phyloP scores from a whole-genome alignment of 2,113 vertebrate species.

The Phylloscopus trochiloides region DNA sequence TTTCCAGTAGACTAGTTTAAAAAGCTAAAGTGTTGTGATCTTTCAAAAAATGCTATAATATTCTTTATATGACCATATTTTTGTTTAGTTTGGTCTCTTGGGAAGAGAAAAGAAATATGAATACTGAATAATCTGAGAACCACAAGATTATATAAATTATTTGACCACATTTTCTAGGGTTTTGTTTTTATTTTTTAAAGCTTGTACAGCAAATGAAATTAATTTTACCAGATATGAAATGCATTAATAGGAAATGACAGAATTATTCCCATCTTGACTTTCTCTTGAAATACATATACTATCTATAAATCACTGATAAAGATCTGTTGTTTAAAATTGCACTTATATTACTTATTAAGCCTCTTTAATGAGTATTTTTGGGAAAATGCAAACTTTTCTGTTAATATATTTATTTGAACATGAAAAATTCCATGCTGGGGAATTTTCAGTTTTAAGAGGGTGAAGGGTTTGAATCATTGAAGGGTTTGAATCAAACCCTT shows the following conservation, averaged over 20 bases:
- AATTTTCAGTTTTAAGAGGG: background rate
- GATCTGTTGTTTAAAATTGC: background rate
- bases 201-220: background rate
- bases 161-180: background rate
- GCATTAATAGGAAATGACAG: background rate
- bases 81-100: background rate
- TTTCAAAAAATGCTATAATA: slow-evolving; percentile 7
- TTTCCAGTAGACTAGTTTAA: background rate
- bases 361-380: background rate
- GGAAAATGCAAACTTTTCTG: background rate
- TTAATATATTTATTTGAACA: background rate
- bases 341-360: background rate
- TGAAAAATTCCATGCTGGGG: background rate
- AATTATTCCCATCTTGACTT: background rate
- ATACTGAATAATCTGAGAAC: background rate
- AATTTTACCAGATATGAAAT: background rate
- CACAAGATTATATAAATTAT: background rate
- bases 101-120: background rate
- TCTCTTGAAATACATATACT: background rate
- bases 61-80: background rate
- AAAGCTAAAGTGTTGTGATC: background rate
- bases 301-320: background rate
- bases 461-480: no score
- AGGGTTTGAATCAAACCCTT: background rate
- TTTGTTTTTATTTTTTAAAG: background rate